Percentiles rank a stretch among this genome's conserved stretches.
Conservation (phyloP, 2,888 invertebrate species). For the Brachyptera risi region DNA sequence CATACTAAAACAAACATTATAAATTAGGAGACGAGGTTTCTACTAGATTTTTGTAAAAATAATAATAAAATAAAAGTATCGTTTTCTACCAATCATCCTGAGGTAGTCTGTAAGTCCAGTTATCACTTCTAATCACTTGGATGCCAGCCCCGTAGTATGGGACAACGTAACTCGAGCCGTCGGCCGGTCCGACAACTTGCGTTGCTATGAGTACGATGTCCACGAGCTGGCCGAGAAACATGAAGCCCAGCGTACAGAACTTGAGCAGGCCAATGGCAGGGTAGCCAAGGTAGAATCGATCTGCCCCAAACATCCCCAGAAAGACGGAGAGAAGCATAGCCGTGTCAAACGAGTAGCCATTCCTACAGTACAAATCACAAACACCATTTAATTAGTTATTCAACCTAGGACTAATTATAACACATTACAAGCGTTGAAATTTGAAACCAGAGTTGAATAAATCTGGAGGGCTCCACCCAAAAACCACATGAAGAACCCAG, state of each 20-base stretch:
- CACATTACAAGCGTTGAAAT: not conserved
- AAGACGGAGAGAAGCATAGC: constrained; percentile 92
- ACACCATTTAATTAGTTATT: constrained; percentile 24
- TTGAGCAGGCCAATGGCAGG: constrained; percentile 93
- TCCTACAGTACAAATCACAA: too few relatives aligned
- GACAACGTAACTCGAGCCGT: constrained; percentile 91
- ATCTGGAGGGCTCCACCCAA: too few relatives aligned
- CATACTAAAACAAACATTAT: too few relatives aligned
- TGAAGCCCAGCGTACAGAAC: constrained; percentile 91
- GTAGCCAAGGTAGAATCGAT: constrained; percentile 97
- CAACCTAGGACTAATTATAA: not conserved
- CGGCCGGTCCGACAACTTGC: constrained; percentile 89
- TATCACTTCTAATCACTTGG: constrained; percentile 73
- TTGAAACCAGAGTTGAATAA: too few relatives aligned
- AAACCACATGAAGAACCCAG: too few relatives aligned
- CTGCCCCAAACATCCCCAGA: constrained; percentile 96
- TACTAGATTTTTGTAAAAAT: too few relatives aligned
- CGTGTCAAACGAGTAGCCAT: constrained; percentile 91
- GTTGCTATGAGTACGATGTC: constrained; percentile 95
- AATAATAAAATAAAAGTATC: too few relatives aligned
- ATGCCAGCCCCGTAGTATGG: constrained; percentile 90
- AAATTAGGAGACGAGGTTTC: too few relatives aligned
- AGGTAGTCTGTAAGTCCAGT: constrained; percentile 76
- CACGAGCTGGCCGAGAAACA: constrained; percentile 91
- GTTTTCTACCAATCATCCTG: constrained; percentile 75